Evolutionary conservation across 2,888 invertebrate species (phyloP).

Genomic region (Thysanoteuthis rhombus): DNA sequence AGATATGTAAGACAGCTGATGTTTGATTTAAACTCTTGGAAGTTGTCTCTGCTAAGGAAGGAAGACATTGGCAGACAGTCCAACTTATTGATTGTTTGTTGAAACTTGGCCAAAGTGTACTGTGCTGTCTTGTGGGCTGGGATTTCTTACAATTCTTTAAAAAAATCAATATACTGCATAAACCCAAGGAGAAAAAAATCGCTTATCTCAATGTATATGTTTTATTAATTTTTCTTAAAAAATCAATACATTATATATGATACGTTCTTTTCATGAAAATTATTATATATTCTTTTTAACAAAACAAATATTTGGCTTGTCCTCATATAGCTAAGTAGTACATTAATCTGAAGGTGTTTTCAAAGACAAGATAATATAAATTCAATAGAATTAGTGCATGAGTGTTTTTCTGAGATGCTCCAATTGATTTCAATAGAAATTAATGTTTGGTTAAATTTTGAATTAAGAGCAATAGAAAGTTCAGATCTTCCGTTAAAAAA

Average conservation of each 20-base stretch:
- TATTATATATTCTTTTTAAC: background rate
- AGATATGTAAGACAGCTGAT: background rate
- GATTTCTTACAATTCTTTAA: background rate
- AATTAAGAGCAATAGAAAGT: background rate
- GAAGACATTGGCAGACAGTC: background rate
- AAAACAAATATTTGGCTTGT: background rate
- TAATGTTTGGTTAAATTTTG: background rate
- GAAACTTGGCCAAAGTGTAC: background rate
- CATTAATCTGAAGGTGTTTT: background rate
- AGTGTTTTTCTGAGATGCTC: background rate
- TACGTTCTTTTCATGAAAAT: background rate
- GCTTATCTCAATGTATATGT: background rate
- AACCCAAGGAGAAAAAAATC: background rate
- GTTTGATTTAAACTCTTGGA: conserved; percentile 12
- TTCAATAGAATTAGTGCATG: background rate
- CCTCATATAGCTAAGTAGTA: background rate
- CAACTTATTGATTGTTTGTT: conserved; percentile 12
- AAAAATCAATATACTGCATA: background rate
- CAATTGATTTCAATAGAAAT: background rate
- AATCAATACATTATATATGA: background rate
- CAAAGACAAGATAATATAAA: background rate
- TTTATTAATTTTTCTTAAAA: background rate
- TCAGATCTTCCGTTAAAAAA: background rate
- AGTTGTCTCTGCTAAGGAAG: background rate
- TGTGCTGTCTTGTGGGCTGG: background rate